Base-by-base conservation (phyloP, 1,140 invertebrate genomes). In the Orussus abietinus region DNA sequence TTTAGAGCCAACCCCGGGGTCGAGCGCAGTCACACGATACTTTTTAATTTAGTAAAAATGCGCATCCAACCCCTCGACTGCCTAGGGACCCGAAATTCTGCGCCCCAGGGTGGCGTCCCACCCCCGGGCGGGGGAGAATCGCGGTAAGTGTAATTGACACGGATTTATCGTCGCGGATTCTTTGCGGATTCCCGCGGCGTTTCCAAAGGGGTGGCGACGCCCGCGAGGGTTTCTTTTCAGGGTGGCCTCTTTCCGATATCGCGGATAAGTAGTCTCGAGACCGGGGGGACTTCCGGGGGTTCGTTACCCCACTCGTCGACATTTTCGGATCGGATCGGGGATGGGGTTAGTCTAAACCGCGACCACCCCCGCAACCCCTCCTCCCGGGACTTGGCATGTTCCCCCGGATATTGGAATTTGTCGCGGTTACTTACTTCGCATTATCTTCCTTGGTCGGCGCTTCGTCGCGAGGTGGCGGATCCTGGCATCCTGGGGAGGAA, bases 31-130 rank as follows among this genome's bases (percentile, higher is more conserved):
- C 61, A 63, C 62, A 69, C 61, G 66, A 68, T 70, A 68, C 66
- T 70, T 72, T 70, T 71, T 73, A 73, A 72, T 71, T 72, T 69
- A 67, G 58, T 67, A 67, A 73, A 70, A 73, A 70, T 72, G 64
- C 59, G 57, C 65, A 65, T 70, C 72, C 67, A 61, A 64, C 48
- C 50, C 53, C 53, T 62, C 53, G 55, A 64, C 55, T 64, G 53
- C 38, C 53, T 36, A 6, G 33, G n/a, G 9, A n/a, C n/a, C n/a
- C n/a, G n/a, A n/a, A n/a, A n/a, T n/a, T n/a, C n/a, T n/a, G n/a
- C n/a, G n/a, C 47, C 29, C 17, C 17, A 25, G 47, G 48, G 49
- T 58, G 25, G 14, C 22, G 28, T 22, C 13, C 22, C 20, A 28
- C 37, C 21, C 9, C 21, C 11, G 26, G 42, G 13, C 20, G 15